These are phyloP conservation scores for Chalcosyrphus nemorum DNA, from an alignment of 2,888 invertebrate species.

Conservation along the genomic window DNA sequence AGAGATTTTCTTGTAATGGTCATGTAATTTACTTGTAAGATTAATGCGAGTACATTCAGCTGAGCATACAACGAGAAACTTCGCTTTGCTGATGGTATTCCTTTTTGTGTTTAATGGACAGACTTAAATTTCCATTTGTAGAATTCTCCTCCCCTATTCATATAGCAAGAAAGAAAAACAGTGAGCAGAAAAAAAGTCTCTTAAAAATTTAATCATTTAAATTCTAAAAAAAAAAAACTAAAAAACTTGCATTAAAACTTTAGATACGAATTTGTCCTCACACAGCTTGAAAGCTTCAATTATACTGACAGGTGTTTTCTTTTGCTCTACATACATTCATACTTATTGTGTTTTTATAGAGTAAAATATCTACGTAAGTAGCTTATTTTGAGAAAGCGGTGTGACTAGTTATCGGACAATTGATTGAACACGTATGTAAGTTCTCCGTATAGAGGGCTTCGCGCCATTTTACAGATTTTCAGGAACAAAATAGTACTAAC, in stretches of 20 bases:
- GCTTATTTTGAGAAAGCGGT: too few species aligned
- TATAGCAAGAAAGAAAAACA: not conserved
- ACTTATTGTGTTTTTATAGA: too few species aligned
- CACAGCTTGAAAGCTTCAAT: not conserved
- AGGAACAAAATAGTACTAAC: too few species aligned
- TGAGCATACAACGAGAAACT: conserved; percentile 61
- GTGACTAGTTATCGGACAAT: too few species aligned
- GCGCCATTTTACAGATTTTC: too few species aligned
- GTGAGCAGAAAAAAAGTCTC: not conserved
- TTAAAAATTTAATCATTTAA: conserved; percentile 29
- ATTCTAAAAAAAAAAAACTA: too few species aligned
- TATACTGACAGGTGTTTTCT: not conserved
- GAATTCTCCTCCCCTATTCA: conserved; percentile 31
- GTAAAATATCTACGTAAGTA: too few species aligned
- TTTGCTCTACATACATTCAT: not conserved
- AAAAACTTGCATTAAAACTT: not conserved
- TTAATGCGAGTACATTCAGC: conserved; percentile 69
- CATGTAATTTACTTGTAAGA: conserved; percentile 72
- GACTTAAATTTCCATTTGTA: conserved; percentile 72
- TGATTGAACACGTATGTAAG: too few species aligned
- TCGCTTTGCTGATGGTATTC: conserved; percentile 44
- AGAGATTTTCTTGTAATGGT: conserved; percentile 71
- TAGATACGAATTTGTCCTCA: not conserved
- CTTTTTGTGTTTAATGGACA: conserved; percentile 71
- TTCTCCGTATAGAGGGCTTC: too few species aligned